Evolutionary conservation across 2,113 vertebrate species (phyloP).

Genomic region (Neotoma lepida): DNA sequence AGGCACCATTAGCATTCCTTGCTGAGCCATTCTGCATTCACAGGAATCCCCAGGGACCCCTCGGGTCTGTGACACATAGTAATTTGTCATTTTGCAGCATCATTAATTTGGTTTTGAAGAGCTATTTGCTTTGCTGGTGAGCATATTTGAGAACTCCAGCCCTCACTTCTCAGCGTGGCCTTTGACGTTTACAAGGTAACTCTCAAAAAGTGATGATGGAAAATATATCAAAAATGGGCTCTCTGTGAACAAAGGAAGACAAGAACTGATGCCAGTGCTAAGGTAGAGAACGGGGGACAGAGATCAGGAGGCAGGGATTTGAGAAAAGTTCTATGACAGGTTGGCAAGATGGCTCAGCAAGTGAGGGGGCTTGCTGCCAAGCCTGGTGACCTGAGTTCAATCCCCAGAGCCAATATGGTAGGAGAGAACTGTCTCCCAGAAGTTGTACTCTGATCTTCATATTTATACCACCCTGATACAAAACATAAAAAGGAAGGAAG

Average conservation of each 20-base stretch:
- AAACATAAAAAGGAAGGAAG: background rate
- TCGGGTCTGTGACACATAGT: constrained; percentile 48
- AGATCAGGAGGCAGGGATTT: background rate
- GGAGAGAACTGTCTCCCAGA: background rate
- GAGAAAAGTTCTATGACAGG: background rate
- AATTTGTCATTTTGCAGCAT: constrained; percentile 75
- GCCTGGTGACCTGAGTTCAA: background rate
- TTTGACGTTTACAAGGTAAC: constrained; percentile 41
- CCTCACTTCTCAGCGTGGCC: background rate
- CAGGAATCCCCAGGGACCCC: constrained; percentile 31
- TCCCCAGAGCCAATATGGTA: background rate
- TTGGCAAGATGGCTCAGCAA: background rate
- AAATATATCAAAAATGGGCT: constrained; percentile 10
- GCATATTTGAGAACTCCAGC: background rate
- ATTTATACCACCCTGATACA: background rate
- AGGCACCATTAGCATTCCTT: background rate
- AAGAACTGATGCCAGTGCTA: background rate
- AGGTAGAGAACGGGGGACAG: background rate
- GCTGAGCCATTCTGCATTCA: background rate
- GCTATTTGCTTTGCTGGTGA: constrained; percentile 57
- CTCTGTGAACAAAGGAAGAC: background rate
- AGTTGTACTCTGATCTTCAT: background rate
- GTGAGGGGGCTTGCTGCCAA: background rate
- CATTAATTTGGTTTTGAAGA: constrained; percentile 68
- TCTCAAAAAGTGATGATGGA: constrained; percentile 1